A percentile compares a stretch with the other conserved stretches of the same genome.
phyloP scores from a whole-genome alignment of 2,888 invertebrate genomes.

The Drosophila testacea region DNA sequence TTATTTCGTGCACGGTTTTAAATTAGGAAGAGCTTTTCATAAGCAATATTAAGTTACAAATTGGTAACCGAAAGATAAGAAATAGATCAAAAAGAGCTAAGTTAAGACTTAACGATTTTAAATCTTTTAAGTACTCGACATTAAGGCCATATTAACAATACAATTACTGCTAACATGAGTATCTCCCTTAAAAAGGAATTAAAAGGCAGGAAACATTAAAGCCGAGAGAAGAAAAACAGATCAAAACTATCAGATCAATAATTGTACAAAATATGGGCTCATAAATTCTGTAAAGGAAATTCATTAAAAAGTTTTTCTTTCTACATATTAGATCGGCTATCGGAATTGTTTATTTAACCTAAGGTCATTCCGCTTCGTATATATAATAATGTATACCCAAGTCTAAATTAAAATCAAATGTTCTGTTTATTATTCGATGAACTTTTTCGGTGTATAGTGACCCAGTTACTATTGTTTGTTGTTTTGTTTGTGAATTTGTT shows the following conservation, averaged over 20 bases:
- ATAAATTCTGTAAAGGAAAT: neutral
- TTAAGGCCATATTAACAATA: no score
- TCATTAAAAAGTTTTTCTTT: neutral
- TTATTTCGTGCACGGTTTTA: conserved; percentile 25
- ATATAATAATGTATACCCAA: neutral
- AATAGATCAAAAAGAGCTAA: neutral
- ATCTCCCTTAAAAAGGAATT: no score
- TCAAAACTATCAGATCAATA: no score
- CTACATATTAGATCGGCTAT: no score
- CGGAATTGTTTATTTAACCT: neutral
- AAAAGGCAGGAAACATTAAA: no score
- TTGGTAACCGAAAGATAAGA: neutral
- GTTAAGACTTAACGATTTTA: no score
- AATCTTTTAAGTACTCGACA: no score
- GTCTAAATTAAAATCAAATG: conserved; percentile 1
- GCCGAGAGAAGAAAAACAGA: no score
- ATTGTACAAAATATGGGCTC: neutral
- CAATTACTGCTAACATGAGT: no score
- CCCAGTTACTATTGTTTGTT: neutral
- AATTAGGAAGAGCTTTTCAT: neutral
- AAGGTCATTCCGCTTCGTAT: neutral
- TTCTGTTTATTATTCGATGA: neutral
- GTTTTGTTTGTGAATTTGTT: neutral
- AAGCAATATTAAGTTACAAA: neutral
- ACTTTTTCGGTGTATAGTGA: neutral